Evolutionary conservation across 1,140 invertebrate species (phyloP).

Genomic region (Lerema accius): DNA sequence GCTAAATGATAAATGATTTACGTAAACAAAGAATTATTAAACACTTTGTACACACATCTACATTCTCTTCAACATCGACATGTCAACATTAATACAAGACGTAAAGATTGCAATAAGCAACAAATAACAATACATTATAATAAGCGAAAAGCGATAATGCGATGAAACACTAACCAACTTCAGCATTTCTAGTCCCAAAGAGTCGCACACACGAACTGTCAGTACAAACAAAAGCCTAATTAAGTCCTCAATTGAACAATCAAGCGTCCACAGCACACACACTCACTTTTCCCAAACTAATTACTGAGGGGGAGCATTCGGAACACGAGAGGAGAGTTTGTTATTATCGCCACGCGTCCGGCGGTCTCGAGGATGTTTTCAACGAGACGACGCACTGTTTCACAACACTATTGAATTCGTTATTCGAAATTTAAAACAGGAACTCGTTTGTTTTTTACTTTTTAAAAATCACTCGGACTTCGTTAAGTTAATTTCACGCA

Average conservation of each 20-base stretch:
- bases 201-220: constrained; percentile 45
- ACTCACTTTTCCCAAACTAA: constrained; percentile 79
- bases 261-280: constrained; percentile 73
- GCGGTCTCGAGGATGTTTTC: constrained; percentile 42
- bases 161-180: constrained; percentile 68
- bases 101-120: constrained; percentile 7
- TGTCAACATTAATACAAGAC: neutral
- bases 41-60: too few species aligned
- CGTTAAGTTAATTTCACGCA: constrained; percentile 42
- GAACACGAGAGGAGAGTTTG: constrained; percentile 67
- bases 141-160: neutral
- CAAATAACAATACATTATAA: constrained; percentile 5
- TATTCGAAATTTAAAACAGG: constrained; percentile 54
- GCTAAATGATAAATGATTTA: constrained; percentile 14
- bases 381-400: constrained; percentile 58
- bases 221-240: constrained; percentile 59
- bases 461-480: constrained; percentile 47
- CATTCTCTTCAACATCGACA: neutral
- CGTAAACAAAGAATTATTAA: constrained; percentile 19
- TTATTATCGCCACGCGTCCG: constrained; percentile 65
- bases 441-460: constrained; percentile 45
- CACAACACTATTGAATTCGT: constrained; percentile 68
- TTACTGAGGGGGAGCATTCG: constrained; percentile 66
- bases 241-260: constrained; percentile 69
- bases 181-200: constrained; percentile 62